Evolutionary conservation across 2,888 invertebrate genomes (phyloP).

Genomic region (Hyalella azteca): DNA sequence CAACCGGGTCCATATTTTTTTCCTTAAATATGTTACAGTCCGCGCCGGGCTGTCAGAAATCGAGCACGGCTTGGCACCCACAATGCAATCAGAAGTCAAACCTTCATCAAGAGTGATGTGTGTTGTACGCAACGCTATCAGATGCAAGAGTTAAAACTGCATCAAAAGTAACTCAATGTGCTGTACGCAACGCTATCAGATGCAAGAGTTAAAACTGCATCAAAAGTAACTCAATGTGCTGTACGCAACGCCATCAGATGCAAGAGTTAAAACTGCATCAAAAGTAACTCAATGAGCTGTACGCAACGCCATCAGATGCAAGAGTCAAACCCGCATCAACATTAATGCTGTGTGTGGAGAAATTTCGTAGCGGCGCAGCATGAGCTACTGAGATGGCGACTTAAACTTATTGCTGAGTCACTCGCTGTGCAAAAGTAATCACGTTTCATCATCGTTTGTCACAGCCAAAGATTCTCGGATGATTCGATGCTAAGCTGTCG

Average conservation of each 20-base stretch:
- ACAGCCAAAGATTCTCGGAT: not conserved
- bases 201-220: conserved; percentile 16
- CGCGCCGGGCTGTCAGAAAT: too few relatives aligned
- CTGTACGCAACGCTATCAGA: too few relatives aligned
- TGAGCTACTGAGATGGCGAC: not conserved
- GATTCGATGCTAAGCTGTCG: not conserved
- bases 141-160: too few relatives aligned
- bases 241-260: not conserved
- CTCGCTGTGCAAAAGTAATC: not conserved
- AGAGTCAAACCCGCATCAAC: not conserved
- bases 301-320: not conserved
- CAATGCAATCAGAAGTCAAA: too few relatives aligned
- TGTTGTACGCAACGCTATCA: too few relatives aligned
- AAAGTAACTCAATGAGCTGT: conserved; percentile 4
- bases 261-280: conserved; percentile 3
- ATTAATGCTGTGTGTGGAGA: not conserved
- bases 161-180: too few relatives aligned
- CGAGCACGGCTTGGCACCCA: too few relatives aligned
- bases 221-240: not conserved
- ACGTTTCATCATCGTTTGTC: not conserved
- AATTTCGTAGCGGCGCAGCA: too few relatives aligned
- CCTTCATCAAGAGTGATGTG: too few relatives aligned
- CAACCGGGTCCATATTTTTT: too few relatives aligned
- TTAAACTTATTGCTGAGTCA: not conserved
- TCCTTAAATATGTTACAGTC: too few relatives aligned